A percentile compares a stretch with the other conserved stretches of the same genome.
Evolutionary conservation across 2,113 vertebrate genomes (phyloP).

Genomic region (Junco hyemalis): DNA sequence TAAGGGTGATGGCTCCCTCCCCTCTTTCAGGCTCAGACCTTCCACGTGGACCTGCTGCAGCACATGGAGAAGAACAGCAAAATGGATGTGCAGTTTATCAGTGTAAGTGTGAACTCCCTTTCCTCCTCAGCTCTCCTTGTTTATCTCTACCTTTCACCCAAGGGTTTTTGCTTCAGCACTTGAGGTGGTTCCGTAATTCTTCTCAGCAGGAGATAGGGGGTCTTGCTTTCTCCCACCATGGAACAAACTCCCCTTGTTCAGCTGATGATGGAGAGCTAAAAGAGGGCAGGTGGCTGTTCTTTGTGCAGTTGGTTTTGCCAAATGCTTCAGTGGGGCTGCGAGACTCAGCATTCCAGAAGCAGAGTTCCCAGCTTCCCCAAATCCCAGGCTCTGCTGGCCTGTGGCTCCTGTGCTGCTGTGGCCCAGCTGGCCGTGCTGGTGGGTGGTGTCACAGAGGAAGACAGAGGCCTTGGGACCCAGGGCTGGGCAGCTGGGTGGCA

Average conservation of each 20-base stretch:
- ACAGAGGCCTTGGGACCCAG: neutral
- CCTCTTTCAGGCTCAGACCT: constrained; percentile 84
- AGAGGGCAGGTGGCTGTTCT: neutral
- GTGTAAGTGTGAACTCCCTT: constrained; percentile 74
- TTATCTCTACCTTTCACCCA: neutral
- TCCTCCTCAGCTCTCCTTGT: neutral
- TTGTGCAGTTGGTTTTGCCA: neutral
- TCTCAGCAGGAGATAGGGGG: neutral
- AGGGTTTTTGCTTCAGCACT: neutral
- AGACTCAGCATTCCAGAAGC: neutral
- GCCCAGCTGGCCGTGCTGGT: neutral
- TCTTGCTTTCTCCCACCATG: neutral
- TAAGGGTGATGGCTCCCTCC: neutral
- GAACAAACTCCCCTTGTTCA: neutral
- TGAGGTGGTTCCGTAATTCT: neutral
- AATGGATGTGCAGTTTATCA: constrained; percentile 93
- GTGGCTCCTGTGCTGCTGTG: neutral
- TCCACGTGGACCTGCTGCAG: constrained; percentile 90
- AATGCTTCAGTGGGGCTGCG: fast-evolving
- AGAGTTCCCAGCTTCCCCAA: neutral
- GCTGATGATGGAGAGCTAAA: neutral
- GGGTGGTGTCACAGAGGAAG: neutral
- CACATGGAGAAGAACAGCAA: constrained; percentile 95
- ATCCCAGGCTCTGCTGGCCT: neutral
- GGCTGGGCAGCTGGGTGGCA: neutral